Evolutionary conservation across 53 echinoderm and acorn worm species (phyloP).

Genomic region (Holothuria leucospilota): DNA sequence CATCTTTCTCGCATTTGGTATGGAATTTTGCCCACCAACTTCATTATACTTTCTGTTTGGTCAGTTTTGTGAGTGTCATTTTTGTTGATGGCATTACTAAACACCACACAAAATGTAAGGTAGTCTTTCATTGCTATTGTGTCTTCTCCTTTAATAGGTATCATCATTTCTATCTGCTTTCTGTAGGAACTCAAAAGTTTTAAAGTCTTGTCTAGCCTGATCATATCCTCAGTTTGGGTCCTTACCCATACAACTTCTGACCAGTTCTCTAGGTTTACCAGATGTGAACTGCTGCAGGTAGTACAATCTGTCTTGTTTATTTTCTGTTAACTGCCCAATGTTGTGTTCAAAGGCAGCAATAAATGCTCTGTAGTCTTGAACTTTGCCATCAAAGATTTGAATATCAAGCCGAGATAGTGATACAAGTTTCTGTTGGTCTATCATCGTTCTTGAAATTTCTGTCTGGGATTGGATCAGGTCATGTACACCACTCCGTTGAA

Average conservation of each 20-base stretch:
- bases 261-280: slow-evolving; percentile 63
- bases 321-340: slow-evolving; percentile 39
- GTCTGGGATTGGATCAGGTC: neutral
- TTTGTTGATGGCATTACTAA: slow-evolving; percentile 49
- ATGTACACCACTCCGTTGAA: slow-evolving; percentile 12
- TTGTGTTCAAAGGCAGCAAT: slow-evolving; percentile 45
- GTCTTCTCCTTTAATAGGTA: slow-evolving; percentile 62
- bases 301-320: slow-evolving; percentile 61
- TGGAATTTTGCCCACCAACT: slow-evolving; percentile 64
- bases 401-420: neutral
- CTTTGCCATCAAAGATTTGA: neutral
- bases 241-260: slow-evolving; percentile 63
- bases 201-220: slow-evolving; percentile 44
- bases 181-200: slow-evolving; percentile 52
- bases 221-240: slow-evolving; percentile 44
- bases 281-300: slow-evolving; percentile 72
- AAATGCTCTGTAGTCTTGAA: slow-evolving; percentile 36
- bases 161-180: slow-evolving; percentile 48
- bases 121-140: slow-evolving; percentile 59
- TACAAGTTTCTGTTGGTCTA: slow-evolving; percentile 6
- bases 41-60: slow-evolving; percentile 63
- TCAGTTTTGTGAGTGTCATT: slow-evolving; percentile 24
- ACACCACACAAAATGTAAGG: slow-evolving; percentile 60
- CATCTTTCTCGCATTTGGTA: slow-evolving; percentile 63
- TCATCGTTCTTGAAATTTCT: slow-evolving; percentile 25